Evolutionary conservation across 2,888 invertebrate genomes (phyloP).

Genomic region (Melieria picta): DNA sequence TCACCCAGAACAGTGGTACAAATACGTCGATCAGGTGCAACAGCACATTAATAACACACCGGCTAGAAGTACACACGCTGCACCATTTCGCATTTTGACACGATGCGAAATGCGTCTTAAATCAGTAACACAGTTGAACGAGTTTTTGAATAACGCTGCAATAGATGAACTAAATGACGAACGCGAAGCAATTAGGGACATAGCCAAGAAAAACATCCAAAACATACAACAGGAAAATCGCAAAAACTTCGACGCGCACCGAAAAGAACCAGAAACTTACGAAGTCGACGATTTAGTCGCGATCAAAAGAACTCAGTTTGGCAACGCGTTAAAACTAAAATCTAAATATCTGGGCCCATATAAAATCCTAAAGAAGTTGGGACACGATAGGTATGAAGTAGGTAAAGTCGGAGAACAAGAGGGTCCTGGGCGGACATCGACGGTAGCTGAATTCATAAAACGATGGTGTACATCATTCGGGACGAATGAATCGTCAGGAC

Average conservation of each 20-base stretch:
- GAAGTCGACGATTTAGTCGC: neutral
- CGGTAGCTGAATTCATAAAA: constrained; percentile 13
- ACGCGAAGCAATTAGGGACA: neutral
- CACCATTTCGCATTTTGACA: no score
- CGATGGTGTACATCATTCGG: neutral
- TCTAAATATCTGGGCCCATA: neutral
- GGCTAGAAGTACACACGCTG: no score
- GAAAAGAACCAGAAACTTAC: neutral
- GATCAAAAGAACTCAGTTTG: constrained; percentile 12
- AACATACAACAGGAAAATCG: neutral
- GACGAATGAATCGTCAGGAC: no score
- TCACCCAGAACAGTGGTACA: no score
- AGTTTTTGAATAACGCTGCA: neutral
- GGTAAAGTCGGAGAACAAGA: neutral
- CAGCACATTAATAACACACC: no score
- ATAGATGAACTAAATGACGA: constrained; percentile 1
- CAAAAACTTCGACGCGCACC: neutral
- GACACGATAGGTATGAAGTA: constrained; percentile 5
- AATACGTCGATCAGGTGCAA: no score
- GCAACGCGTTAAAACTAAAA: neutral
- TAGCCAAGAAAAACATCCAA: neutral
- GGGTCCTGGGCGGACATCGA: neutral
- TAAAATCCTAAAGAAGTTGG: neutral
- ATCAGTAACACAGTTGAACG: neutral
- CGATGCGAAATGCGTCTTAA: no score